Evolutionary conservation across 2,113 vertebrate genomes (phyloP), one percentile per base, ranked within the genome.

Genomic region (Cochlearius cochlearius): DNA sequence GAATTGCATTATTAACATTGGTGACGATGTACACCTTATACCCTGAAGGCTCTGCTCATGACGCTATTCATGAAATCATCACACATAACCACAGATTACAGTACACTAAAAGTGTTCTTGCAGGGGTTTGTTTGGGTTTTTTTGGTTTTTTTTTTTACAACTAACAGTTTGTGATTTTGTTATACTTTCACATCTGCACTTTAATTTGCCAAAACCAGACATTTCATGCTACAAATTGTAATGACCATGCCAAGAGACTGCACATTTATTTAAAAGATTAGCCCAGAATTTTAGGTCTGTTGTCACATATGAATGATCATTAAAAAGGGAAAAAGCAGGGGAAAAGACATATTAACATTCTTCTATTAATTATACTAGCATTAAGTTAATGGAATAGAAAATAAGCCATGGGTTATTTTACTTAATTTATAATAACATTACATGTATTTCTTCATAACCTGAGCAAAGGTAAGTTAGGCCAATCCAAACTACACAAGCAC

Each of bases 141-240:
- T 83, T 88, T 64, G n/a, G n/a, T n/a, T n/a, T n/a, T 71, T 18
- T 27, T 15, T 76, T 83, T 88, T 64, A 88, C 47, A 92, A 27
- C 47, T 30, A 74, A 64, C 14, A 25, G 29, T 66, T 71, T 82
- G 45, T 38, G 30, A 77, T 56, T 86, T 47, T 66, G 20, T 59
- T 76, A 59, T 5, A 39, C 39, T 66, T 84, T 32, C 30, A 12
- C 12, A 76, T 80, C 55, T 66, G 68, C 16, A 60, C 14, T 56
- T n/a, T 10, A 84, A 80, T 56, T 56, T 34, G 34, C 27, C 55
- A 77, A 76, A 73, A 89, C 1, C 34, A 86, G 52, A 34, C 9
- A 53, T 21, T 45, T 56, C 20, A 43, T 13, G 23, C 30, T 64
- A 80, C 26, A 75, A 79, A 63, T 12, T 49, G 34, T 55, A 91